Evolutionary conservation across 2,888 invertebrate species (phyloP), one percentile per base, ranked within the genome.

Genomic region (Drosophila leonis): DNA sequence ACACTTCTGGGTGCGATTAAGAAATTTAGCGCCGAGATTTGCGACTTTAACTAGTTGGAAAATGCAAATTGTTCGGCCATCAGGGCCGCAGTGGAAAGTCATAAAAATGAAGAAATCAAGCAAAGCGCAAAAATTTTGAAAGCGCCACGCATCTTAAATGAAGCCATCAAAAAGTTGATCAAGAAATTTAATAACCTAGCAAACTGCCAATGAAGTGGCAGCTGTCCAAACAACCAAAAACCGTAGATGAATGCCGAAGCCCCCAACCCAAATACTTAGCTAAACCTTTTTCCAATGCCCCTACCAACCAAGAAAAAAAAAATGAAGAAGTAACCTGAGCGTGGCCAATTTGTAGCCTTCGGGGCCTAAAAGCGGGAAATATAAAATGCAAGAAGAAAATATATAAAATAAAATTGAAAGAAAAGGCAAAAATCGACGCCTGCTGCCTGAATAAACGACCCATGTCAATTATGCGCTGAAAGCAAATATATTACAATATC

Each of bases 401-500:
- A 10, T 48, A 46, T n/a, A 35, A 35, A 35, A 46, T 41, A 18
- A 39, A 35, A 54, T 57, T 49, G 41, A 56, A 64, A 56, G 46
- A 54, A 44, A 35, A 60, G 60, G 55, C 60, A 51, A 61, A 76
- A 78, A 78, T 75, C 72, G 72, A 80, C 74, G 80, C 75, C 74
- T 75, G 86, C 69, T 73, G 68, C 73, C 75, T 71, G 70, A 83
- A 72, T 71, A 85, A 83, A 83, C 83, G 90, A 86, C 86, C 86
- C 86, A 86, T 86, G 86, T 86, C 86, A 86, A 86, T 86, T 86
- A 90, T 83, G 83, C 87, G 87, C 79, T 90, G 86, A 86, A 86
- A 86, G 90, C 90, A 86, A 86, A 86, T 90, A 86, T 86, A 86
- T 88, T 86, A 88, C 89, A 88, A 86, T 86, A 86, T 90, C 90